These are phyloP conservation scores for Pelobates fuscus DNA, from an alignment of 2,113 vertebrate species.

Conservation along the genomic window DNA sequence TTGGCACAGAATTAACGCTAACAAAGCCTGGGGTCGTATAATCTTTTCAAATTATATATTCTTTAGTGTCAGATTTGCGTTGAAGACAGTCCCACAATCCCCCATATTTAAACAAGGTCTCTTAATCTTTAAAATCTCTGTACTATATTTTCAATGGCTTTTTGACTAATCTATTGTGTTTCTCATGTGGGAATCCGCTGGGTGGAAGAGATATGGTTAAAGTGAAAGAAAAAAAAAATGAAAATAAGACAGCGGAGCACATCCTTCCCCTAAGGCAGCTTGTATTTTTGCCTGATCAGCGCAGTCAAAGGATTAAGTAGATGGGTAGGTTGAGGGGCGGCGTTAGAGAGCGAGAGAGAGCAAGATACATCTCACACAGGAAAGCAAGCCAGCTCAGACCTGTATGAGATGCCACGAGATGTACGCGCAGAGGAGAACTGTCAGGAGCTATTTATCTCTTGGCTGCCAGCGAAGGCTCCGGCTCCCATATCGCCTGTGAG, in stretches of 20 bases:
- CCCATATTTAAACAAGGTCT: too few relatives aligned
- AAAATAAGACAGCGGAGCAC: not conserved
- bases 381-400: slow-evolving; percentile 70
- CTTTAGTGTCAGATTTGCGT: too few relatives aligned
- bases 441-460: slow-evolving; percentile 73
- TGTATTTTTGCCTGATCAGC: slow-evolving; percentile 39
- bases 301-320: slow-evolving; percentile 51
- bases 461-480: slow-evolving; percentile 65
- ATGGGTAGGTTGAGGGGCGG: slow-evolving; percentile 16
- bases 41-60: too few relatives aligned
- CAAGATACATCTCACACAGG: slow-evolving; percentile 59
- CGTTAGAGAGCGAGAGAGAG: slow-evolving; percentile 47
- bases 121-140: too few relatives aligned
- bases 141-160: too few relatives aligned
- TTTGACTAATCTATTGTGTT: too few relatives aligned
- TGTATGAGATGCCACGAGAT: slow-evolving; percentile 66
- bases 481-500: slow-evolving; percentile 67
- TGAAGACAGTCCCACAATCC: too few relatives aligned
- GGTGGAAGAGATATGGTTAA: slow-evolving; percentile 18
- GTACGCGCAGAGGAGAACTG: slow-evolving; percentile 65
- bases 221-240: too few relatives aligned
- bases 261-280: slow-evolving; percentile 29
- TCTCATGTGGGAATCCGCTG: too few relatives aligned
- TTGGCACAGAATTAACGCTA: too few relatives aligned
- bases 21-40: too few relatives aligned